Evolutionary conservation across 2,888 invertebrate genomes (phyloP), one percentile per base, ranked within the genome.

Genomic region (Tigriopus californicus): DNA sequence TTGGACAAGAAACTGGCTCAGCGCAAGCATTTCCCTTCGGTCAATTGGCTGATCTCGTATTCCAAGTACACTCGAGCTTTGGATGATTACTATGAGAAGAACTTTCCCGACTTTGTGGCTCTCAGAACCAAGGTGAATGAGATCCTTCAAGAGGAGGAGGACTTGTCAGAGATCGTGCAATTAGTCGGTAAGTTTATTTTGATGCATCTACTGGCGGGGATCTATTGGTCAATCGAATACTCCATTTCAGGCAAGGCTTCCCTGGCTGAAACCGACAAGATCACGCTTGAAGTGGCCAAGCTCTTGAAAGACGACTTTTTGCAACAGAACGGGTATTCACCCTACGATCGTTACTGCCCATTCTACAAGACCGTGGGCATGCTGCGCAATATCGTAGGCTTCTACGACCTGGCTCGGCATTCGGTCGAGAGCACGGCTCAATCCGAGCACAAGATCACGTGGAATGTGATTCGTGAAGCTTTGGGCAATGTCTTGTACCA

Each of bases 361-460:
- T 99, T 99, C 80, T 99, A 97, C 80, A 99, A 98, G 79, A 97
- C 97, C 15, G 91, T 92, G 62, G 97, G 94, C 66, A 99, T 99
- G 97, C 73, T 99, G 70, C 83, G 80, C 72, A 99, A 98, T 78
- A 94, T 99, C 74, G 94, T 99, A 69, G 78, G 88, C 59, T 92
- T 99, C 77, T 98, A 97, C 75, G 98, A 99, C 74, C 83, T 95
- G 85, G 83, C 98, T 41, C 82, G 91, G 63, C 97, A 97, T 72
- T 88, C 95, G 1, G 95, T 99, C 1, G 97, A 98, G 76, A 83
- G 89, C 63, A 98, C 98, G 33, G 91, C 97, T 59, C 95, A 97
- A 75, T 90, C 90, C 48, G 98, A 99, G 73, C 94, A 95, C 78
- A 97, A 97, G 78, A 85, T 91, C 70, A 99, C 98, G 62, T 98